A percentile compares a stretch with the other conserved stretches of the same genome.
Conservation (phyloP, 2,888 invertebrate species). For the Drosophila ustulata region DNA sequence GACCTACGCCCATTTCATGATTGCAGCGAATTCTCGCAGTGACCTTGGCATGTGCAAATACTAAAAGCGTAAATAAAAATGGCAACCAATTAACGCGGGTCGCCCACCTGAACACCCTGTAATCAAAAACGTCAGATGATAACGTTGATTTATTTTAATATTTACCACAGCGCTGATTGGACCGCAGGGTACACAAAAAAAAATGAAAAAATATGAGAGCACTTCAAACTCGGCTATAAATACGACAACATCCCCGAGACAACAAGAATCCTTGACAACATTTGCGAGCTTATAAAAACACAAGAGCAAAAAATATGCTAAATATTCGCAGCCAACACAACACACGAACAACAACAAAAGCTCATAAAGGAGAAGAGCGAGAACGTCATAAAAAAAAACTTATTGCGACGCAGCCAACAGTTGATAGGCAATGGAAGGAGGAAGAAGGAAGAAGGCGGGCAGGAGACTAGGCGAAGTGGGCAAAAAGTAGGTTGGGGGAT, state of each 20-base stretch:
- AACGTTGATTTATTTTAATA: background rate
- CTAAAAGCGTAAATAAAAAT: constrained; percentile 1
- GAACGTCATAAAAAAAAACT: constrained; percentile 27
- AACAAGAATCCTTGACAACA: constrained; percentile 49
- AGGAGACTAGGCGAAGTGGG: background rate
- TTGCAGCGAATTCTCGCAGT: constrained; percentile 9
- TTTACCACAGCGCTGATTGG: background rate
- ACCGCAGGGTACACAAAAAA: constrained; percentile 10
- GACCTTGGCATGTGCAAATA: constrained; percentile 36
- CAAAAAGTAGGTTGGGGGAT: background rate
- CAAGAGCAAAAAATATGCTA: constrained; percentile 53
- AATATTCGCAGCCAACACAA: constrained; percentile 41
- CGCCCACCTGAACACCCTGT: constrained; percentile 29
- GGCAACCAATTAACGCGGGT: background rate
- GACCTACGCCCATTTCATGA: constrained; percentile 44
- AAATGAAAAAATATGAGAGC: background rate
- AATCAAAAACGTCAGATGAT: background rate
- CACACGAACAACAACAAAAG: constrained; percentile 38
- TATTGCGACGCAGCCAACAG: constrained; percentile 58
- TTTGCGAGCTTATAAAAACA: constrained; percentile 46
- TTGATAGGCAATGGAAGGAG: constrained; percentile 14
- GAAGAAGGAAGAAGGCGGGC: background rate
- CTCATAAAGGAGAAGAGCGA: constrained; percentile 31
- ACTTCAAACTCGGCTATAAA: constrained; percentile 20
- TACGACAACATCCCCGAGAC: constrained; percentile 17